Base-by-base conservation (phyloP, 2,113 vertebrate genomes). In the Erythrolamprus reginae region DNA sequence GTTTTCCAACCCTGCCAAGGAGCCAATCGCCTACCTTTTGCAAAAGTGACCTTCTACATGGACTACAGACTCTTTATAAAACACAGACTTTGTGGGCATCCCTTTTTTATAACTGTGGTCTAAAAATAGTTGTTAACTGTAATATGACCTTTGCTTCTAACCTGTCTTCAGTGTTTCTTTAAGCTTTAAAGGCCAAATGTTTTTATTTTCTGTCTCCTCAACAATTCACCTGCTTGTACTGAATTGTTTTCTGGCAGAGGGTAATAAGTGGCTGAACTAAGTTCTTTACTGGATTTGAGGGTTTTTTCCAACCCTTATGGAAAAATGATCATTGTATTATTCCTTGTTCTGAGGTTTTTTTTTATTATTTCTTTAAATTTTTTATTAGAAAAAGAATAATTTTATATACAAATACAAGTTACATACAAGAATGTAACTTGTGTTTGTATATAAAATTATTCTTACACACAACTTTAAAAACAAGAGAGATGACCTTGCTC, bases 171-270 rank as follows among this genome's bases (percentile, higher is more conserved):
- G 92, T 88, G 84, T 91, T 94, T 50, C 82, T 0, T 0, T 95
- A 89, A 92, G 94, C 94, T 90, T 90, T 89, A 92, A 89, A 90
- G 88, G 90, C 1, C 58, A 84, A 90, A 53, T 89, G 86, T 92
- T 93, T 93, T 95, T 86, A 82, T 93, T 95, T 93, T 95, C 93
- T 91, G 89, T 89, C 91, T 48, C 89, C 50, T 93, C 87, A 92
- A 61, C 92, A 45, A 92, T 95, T 77, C 51, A 88, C 82, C 94
- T 86, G 0, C 0, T 94, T 95, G 93, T 88, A 45, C 55, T 82
- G n/a, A n/a, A n/a, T 50, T 93, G 93, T 95, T 96, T 91, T 45
- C 92, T 92, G 28, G 47, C 93, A 92, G 92, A 77, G 94, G 91
- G 88, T 93, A 94, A 95, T 95, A 91, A 87, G 91, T 70, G 82